A percentile compares a stretch with the other conserved stretches of the same genome.
Conservation (phyloP, 2,888 invertebrate species). For the Malachius bipustulatus region DNA sequence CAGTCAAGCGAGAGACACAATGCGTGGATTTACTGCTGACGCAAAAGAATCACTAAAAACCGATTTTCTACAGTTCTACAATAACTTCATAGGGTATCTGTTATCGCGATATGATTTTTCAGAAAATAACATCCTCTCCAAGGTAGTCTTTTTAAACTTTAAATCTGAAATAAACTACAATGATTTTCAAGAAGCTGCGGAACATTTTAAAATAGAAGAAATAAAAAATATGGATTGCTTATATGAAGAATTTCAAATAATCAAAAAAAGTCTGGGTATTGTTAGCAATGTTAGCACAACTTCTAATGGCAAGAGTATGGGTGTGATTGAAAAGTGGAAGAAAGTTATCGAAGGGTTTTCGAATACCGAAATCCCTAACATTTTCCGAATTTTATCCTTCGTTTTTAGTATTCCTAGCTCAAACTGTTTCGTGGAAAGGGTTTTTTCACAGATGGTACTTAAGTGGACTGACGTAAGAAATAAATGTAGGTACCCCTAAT, state of each 20-base stretch:
- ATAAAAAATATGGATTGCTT: slow-evolving; percentile 10
- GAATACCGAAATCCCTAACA: slow-evolving; percentile 9
- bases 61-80: not conserved
- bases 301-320: slow-evolving; percentile 4
- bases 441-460: slow-evolving; percentile 17
- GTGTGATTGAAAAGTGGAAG: slow-evolving; percentile 8
- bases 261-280: slow-evolving; percentile 9
- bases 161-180: slow-evolving; percentile 7
- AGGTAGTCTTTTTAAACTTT: slow-evolving; percentile 5
- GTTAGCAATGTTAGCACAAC: slow-evolving; percentile 4
- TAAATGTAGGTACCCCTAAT: no score
- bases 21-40: slow-evolving; percentile 6
- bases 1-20: slow-evolving; percentile 5
- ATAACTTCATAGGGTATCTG: no score
- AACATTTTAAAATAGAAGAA: slow-evolving; percentile 8
- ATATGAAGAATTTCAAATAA: slow-evolving; percentile 10
- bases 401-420: slow-evolving; percentile 8
- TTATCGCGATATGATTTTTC: slow-evolving; percentile 7
- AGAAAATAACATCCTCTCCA: slow-evolving; percentile 7
- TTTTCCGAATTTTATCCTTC: slow-evolving; percentile 7
- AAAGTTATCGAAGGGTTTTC: slow-evolving; percentile 9
- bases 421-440: no score
- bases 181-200: slow-evolving; percentile 7
- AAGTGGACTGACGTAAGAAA: slow-evolving; percentile 2
- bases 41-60: slow-evolving; percentile 9